Percentiles rank a stretch among this genome's conserved stretches.
Evolutionary conservation across 2,888 invertebrate species (phyloP).

Genomic region (Camponotus fellah): DNA sequence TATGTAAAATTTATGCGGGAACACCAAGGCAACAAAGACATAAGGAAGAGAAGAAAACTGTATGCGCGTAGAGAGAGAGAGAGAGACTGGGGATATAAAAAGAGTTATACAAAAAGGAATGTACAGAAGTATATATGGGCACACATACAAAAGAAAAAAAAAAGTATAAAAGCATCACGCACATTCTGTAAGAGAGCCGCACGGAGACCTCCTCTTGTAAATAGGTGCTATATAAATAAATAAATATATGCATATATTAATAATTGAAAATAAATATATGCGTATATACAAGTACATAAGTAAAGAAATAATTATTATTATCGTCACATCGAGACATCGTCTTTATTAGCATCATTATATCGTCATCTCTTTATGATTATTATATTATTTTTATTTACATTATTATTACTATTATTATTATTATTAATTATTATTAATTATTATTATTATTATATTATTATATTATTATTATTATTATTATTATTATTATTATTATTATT

Average conservation of each 20-base stretch:
- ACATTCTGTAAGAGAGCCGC: conserved; percentile 67
- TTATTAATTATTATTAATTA: conserved; percentile 39
- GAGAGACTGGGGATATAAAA: conserved; percentile 46
- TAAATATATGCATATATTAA: conserved; percentile 72
- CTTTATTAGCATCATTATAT: conserved; percentile 43
- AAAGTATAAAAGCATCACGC: conserved; percentile 49
- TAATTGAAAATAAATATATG: conserved; percentile 62
- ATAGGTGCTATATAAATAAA: conserved; percentile 83
- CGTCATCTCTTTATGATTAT: conserved; percentile 51
- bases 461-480: conserved; percentile 74
- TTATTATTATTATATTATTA: conserved; percentile 80
- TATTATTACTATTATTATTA: conserved; percentile 67
- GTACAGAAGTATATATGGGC: conserved; percentile 30
- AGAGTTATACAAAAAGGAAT: conserved; percentile 7
- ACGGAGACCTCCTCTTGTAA: conserved; percentile 81
- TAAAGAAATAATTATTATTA: conserved; percentile 68
- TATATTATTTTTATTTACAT: conserved; percentile 60
- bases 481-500: conserved; percentile 78
- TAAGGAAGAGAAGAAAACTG: neutral
- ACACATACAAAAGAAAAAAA: neutral
- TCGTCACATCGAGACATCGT: conserved; percentile 31
- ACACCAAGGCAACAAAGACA: conserved; percentile 18
- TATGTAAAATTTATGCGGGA: conserved; percentile 11
- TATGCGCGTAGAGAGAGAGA: neutral
- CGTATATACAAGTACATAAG: conserved; percentile 70